Evolutionary conservation across 2,113 vertebrate genomes (phyloP), one percentile per base, ranked within the genome.

Genomic region (Paracanthobrama guichenoti): DNA sequence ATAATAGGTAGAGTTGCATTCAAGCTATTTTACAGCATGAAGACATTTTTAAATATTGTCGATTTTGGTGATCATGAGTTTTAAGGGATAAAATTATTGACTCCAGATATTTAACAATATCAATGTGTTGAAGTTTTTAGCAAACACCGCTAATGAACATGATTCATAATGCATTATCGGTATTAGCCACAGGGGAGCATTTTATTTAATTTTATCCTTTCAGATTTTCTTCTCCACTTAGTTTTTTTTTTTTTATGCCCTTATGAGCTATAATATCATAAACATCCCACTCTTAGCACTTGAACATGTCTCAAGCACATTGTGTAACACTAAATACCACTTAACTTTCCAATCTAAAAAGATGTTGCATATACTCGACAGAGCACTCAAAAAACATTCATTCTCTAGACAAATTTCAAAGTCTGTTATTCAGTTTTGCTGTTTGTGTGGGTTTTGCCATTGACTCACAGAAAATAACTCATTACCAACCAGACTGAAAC

Each of bases 111-210:
- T n/a, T n/a, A n/a, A n/a, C n/a, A n/a, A n/a, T n/a, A n/a, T n/a
- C n/a, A n/a, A n/a, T n/a, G n/a, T n/a, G n/a, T n/a, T n/a, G n/a
- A n/a, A n/a, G n/a, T n/a, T n/a, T n/a, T n/a, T n/a, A n/a, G n/a
- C n/a, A n/a, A n/a, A n/a, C n/a, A n/a, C n/a, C n/a, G n/a, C n/a
- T n/a, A n/a, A n/a, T n/a, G 20, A 57, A n/a, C 28, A 18, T 50
- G 48, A 50, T 50, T 55, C 18, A 55, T 39, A 5, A 4, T 14
- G 1, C 28, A n/a, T 67, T 84, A 66, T 72, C 22, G 16, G 1
- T 18, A n/a, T 28, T 28, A 39, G 24, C 87, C 89, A 86, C 84
- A 78, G 35, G 86, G 88, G 87, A 74, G 73, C 53, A 14, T 60
- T 76, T 77, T 26, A 16, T 46, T 77, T 73, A 26, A 14, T 22